Base-by-base conservation (phyloP, 2,113 vertebrate species). In the Strix aluco region DNA sequence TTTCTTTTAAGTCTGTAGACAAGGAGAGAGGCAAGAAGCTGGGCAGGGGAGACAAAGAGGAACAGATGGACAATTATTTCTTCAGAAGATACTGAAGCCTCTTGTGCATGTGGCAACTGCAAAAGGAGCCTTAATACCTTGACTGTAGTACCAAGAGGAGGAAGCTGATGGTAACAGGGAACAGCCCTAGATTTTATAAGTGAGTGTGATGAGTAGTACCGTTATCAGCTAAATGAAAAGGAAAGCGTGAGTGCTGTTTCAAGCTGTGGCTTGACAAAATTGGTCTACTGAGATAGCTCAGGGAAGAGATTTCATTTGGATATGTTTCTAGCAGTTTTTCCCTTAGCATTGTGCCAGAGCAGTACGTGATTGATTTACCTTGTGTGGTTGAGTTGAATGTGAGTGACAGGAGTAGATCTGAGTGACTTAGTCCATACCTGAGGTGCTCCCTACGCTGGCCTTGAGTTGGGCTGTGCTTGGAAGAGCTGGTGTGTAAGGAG, bases 91-190 rank as follows among this genome's bases (percentile, higher is more conserved):
- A 63, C 15, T 42, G 30, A 67, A 51, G 71, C 49, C 26, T 55
- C 18, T 89, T 66, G 32, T 51, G 70, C 77, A 91, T 90, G 89
- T 44, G 49, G 97, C 97, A 98, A 97, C 98, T 98, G 98, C 46
- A 97, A 95, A 93, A 84, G 49, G 93, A 96, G 92, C 86, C 82
- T 87, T 95, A 92, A 92, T 88, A 88, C 77, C 62, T 81, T 44
- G 79, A 58, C n/a, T 55, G 30, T 38, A 52, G 46, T 38, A 40
- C 27, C 15, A 26, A 70, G 75, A 49, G 34, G 65, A 47, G 36
- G 77, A 84, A 52, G 92, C 90, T 55, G 62, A 46, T 67, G 65
- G 79, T 79, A 73, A 75, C 84, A 62, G 66, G 36, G 66, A 81
- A 26, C 72, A 62, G 62, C 71, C 70, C 72, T 29, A 18, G 38